phyloP scores from a whole-genome alignment of 1,140 invertebrate genomes.

The Condylostylus longicornis region DNA sequence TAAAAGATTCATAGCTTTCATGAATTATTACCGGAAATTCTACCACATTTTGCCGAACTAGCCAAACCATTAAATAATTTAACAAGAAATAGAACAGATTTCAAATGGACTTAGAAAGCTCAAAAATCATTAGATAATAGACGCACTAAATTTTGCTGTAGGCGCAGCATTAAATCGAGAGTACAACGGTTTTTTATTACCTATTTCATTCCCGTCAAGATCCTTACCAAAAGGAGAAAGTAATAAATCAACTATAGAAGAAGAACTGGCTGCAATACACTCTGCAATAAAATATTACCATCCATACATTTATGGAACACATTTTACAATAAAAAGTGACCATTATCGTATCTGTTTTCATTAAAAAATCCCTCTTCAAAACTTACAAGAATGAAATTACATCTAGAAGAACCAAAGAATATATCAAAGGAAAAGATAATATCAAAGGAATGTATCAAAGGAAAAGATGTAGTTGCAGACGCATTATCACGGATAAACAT shows the following conservation, averaged over 20 bases:
- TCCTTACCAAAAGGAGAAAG: slow-evolving; percentile 17
- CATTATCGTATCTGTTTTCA: no score
- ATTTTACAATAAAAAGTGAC: no score
- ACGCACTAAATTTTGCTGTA: slow-evolving; percentile 9
- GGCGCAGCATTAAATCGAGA: slow-evolving; percentile 11
- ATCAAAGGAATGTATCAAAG: no score
- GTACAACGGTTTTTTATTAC: slow-evolving; percentile 6
- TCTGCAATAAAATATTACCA: no score
- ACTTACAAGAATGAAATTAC: no score
- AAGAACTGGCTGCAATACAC: slow-evolving; percentile 17
- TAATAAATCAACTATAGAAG: slow-evolving; percentile 19
- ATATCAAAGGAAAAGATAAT: no score
- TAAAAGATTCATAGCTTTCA: slow-evolving; percentile 16
- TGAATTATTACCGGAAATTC: slow-evolving; percentile 11
- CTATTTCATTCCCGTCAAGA: slow-evolving; percentile 11
- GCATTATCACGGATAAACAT: no score
- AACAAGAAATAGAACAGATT: not conserved
- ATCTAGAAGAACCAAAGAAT: no score
- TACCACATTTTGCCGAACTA: slow-evolving; percentile 16
- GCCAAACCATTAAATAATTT: not conserved
- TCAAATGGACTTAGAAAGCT: not conserved
- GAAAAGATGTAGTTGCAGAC: no score
- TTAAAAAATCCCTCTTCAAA: no score
- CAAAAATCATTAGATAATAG: slow-evolving; percentile 4
- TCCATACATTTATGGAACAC: no score